Evolutionary conservation across 2,113 vertebrate species (phyloP).

Genomic region (Tringa solitaria): DNA sequence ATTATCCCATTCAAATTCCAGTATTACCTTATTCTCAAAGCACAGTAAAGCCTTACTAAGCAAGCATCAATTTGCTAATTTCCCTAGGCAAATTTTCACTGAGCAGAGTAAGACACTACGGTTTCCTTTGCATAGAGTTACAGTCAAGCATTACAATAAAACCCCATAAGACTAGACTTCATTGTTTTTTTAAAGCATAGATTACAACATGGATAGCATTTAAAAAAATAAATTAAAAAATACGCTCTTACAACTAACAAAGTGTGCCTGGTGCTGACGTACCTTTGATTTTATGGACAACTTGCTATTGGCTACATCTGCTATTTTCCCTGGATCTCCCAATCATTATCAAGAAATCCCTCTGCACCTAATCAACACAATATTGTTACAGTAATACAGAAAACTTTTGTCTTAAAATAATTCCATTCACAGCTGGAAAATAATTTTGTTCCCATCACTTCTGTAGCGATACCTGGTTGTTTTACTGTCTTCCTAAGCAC

Average conservation of each 20-base stretch:
- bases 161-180: neutral
- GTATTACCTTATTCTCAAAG: neutral
- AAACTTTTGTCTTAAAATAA: neutral
- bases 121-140: neutral
- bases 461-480: neutral
- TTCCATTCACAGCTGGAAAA: neutral
- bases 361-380: neutral
- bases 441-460: neutral
- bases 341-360: neutral
- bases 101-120: neutral
- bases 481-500: neutral
- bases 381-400: neutral
- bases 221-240: neutral
- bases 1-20: neutral
- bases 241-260: neutral
- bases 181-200: neutral
- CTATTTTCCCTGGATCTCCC: neutral
- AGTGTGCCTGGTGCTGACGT: neutral
- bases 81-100: conserved; percentile 24
- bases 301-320: neutral
- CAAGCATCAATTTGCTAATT: neutral
- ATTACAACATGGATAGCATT: neutral
- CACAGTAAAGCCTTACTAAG: neutral
- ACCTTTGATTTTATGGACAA: neutral
- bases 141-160: neutral